phyloP scores from a whole-genome alignment of 2,888 invertebrate species.

The Alitta virens region DNA sequence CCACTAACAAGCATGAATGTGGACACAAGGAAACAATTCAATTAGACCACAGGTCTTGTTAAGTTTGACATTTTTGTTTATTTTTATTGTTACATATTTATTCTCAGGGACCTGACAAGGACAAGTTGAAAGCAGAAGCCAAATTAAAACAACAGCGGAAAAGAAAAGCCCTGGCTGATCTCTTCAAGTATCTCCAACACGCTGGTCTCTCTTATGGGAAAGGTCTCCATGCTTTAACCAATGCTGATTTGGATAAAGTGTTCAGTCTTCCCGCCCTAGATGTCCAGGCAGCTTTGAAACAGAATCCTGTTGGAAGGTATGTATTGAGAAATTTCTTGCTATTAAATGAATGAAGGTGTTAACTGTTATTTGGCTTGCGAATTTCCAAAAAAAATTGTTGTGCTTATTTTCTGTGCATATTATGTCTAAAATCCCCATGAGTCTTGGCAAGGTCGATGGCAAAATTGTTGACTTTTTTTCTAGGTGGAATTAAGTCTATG shows the following conservation, averaged over 20 bases:
- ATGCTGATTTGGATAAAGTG: constrained; percentile 4
- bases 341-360: too few relatives aligned
- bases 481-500: too few relatives aligned
- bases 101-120: constrained; percentile 38
- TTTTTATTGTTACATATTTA: background rate
- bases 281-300: background rate
- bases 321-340: too few relatives aligned
- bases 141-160: constrained; percentile 76
- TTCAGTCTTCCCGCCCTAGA: constrained; percentile 6
- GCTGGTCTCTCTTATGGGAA: constrained; percentile 74
- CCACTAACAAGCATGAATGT: background rate
- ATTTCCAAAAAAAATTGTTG: too few relatives aligned
- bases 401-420: too few relatives aligned
- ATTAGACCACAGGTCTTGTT: too few relatives aligned
- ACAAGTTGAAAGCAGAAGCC: constrained; percentile 66
- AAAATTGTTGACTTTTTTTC: too few relatives aligned
- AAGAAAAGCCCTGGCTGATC: constrained; percentile 77
- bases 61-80: too few relatives aligned
- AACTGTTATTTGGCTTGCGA: too few relatives aligned
- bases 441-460: too few relatives aligned
- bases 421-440: too few relatives aligned
- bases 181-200: constrained; percentile 75
- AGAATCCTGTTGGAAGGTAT: background rate
- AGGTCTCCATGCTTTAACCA: constrained; percentile 59
- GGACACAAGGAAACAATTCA: too few relatives aligned